Conservation (phyloP, 2,888 invertebrate genomes). For the Cistogaster globosa region DNA sequence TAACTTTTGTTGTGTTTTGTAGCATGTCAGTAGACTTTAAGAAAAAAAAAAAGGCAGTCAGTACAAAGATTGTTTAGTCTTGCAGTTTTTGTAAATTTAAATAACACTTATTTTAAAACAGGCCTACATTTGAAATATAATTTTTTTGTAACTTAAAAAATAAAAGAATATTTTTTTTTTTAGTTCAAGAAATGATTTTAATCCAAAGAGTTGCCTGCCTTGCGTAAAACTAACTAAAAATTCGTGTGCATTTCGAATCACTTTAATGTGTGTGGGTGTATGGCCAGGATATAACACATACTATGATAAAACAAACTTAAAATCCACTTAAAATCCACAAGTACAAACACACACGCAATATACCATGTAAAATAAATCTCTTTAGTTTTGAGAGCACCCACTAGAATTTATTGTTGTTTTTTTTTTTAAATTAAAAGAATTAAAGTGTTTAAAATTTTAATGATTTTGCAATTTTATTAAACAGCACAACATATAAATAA, state of each 20-base stretch:
- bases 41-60: conserved; percentile 65
- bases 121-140: conserved; percentile 6
- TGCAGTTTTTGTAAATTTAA: conserved; percentile 23
- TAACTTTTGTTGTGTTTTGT: neutral
- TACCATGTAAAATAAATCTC: neutral
- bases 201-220: conserved; percentile 71
- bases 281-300: conserved; percentile 62
- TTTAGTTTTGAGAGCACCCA: conserved; percentile 3
- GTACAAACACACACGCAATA: neutral
- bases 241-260: conserved; percentile 52
- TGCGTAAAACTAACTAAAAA: conserved; percentile 68
- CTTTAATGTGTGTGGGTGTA: conserved; percentile 62
- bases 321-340: conserved; percentile 61
- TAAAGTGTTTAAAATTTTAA: neutral
- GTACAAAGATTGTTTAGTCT: conserved; percentile 62
- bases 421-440: neutral
- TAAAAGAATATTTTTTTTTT: conserved; percentile 22
- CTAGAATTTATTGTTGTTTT: neutral
- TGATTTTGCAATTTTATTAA: neutral
- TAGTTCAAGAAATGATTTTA: conserved; percentile 47
- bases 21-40: neutral
- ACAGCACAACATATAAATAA: neutral
- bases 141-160: conserved; percentile 30
- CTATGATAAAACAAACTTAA: conserved; percentile 6
- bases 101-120: conserved; percentile 22